These are phyloP conservation scores for Drosophila parvula DNA, from an alignment of 1,140 invertebrate species.

Conservation along the genomic window DNA sequence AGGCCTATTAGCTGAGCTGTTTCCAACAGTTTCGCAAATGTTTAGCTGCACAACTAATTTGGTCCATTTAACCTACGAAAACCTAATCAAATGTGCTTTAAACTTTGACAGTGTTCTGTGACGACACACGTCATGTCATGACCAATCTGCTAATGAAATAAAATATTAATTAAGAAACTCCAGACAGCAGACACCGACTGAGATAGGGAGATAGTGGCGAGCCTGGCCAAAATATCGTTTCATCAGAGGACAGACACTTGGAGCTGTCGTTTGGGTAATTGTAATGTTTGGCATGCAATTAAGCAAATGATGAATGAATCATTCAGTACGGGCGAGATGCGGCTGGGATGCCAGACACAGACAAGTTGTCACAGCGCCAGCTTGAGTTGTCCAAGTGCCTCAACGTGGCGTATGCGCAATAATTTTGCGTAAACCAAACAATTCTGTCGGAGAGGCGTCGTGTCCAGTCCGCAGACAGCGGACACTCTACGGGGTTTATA, in stretches of 20 bases:
- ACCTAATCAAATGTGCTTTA: slow-evolving; percentile 24
- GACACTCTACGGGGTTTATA: slow-evolving; percentile 62
- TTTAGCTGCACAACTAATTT: slow-evolving; percentile 24
- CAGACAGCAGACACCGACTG: slow-evolving; percentile 5
- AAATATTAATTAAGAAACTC: slow-evolving; percentile 70
- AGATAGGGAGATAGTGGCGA: neutral
- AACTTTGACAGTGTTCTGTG: slow-evolving; percentile 24
- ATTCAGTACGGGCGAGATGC: slow-evolving; percentile 31
- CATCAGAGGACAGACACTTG: slow-evolving; percentile 34
- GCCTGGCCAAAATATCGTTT: neutral
- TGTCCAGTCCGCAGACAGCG: slow-evolving; percentile 34
- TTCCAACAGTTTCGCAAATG: slow-evolving; percentile 13
- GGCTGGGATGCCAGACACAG: slow-evolving; percentile 14
- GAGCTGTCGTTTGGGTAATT: slow-evolving; percentile 38
- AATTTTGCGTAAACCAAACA: slow-evolving; percentile 48
- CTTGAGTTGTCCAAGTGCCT: slow-evolving; percentile 9
- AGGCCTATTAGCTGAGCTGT: slow-evolving; percentile 12
- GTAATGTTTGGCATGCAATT: slow-evolving; percentile 63
- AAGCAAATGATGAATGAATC: slow-evolving; percentile 75
- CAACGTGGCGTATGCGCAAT: slow-evolving; percentile 68
- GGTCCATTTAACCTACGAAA: neutral
- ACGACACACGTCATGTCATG: slow-evolving; percentile 45
- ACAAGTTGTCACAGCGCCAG: slow-evolving; percentile 46
- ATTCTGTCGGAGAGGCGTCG: slow-evolving; percentile 8
- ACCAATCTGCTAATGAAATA: slow-evolving; percentile 68